Evolutionary conservation across 2,888 invertebrate genomes (phyloP).

Genomic region (Caenorhabditis auriculariae): DNA sequence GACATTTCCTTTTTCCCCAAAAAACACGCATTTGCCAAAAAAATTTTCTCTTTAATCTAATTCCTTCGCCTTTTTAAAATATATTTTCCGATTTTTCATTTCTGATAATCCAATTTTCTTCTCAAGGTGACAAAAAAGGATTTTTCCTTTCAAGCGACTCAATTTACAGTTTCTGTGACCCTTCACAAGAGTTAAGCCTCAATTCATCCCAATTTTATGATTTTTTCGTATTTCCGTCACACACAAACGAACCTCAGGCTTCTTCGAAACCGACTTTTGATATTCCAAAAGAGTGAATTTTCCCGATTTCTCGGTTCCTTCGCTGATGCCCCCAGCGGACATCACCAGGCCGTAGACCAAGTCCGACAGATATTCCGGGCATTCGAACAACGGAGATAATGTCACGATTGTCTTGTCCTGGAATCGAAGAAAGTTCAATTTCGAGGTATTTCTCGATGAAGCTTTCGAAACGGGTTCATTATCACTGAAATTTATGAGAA

Average conservation of each 20-base stretch:
- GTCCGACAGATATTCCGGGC: neutral
- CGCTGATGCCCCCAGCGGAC: conserved; percentile 12
- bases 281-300: conserved; percentile 18
- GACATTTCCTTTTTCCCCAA: too few species aligned
- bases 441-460: too few species aligned
- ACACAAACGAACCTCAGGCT: conserved; percentile 7
- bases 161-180: neutral
- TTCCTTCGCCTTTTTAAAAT: too few species aligned
- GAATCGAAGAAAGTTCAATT: too few species aligned
- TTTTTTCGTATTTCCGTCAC: neutral
- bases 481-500: too few species aligned
- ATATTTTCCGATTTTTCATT: too few species aligned
- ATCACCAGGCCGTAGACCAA: neutral
- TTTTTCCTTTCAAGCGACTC: neutral
- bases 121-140: too few species aligned
- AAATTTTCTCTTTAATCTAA: too few species aligned
- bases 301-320: conserved; percentile 23
- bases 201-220: neutral
- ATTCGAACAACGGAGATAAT: conserved; percentile 9
- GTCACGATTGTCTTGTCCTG: conserved; percentile 1
- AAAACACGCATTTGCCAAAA: too few species aligned
- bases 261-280: conserved; percentile 12
- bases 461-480: too few species aligned
- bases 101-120: too few species aligned
- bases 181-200: neutral